Percentiles rank a stretch among this genome's conserved stretches.
These are phyloP conservation scores for Chironomus striatipennis DNA, from an alignment of 1,140 invertebrate species.

Conservation along the genomic window DNA sequence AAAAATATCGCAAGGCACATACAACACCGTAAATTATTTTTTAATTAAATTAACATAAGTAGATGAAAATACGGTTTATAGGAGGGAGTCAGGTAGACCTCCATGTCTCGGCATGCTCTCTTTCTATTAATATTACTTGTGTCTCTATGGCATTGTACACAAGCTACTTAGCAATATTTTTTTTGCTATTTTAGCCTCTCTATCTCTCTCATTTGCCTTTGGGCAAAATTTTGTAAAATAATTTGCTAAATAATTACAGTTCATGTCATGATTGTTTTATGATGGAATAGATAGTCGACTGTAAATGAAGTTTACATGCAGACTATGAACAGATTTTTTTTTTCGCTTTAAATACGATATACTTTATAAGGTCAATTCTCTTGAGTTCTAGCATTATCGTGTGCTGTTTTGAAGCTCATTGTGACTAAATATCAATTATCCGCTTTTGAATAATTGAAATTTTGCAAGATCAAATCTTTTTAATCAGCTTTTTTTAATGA, in stretches of 20 bases:
- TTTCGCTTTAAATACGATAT: too few species aligned
- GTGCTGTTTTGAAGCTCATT: too few species aligned
- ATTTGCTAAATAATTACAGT: not conserved
- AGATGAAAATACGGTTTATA: not conserved
- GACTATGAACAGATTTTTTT: too few species aligned
- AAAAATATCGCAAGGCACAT: not conserved
- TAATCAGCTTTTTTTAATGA: too few species aligned
- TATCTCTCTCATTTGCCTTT: not conserved
- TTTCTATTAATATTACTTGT: not conserved
- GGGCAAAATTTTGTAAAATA: not conserved
- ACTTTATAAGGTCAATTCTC: too few species aligned
- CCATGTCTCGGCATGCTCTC: not conserved
- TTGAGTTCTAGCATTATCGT: too few species aligned
- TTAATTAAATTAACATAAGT: constrained; percentile 15
- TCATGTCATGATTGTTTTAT: not conserved
- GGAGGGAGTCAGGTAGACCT: not conserved
- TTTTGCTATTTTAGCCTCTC: not conserved
- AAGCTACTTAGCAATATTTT: not conserved
- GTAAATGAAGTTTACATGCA: too few species aligned
- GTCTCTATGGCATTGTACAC: not conserved
- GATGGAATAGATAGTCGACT: too few species aligned
- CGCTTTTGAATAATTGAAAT: too few species aligned
- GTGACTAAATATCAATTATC: too few species aligned
- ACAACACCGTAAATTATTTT: not conserved
- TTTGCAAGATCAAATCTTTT: too few species aligned